Evolutionary conservation across 2,888 invertebrate species (phyloP).

Genomic region (Conomelus anceps): DNA sequence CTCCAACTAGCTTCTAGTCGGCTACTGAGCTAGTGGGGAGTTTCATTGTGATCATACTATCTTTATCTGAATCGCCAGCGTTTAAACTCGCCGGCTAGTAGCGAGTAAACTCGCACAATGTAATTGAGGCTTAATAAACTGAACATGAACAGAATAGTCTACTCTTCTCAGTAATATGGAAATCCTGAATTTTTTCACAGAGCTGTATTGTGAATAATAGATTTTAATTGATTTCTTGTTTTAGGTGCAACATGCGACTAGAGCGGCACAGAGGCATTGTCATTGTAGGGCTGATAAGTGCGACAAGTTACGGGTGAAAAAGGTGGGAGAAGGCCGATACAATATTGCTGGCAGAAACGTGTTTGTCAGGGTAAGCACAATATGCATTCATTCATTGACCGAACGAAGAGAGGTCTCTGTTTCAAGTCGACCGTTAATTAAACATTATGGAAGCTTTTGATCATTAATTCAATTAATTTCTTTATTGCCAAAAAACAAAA

Average conservation of each 20-base stretch:
- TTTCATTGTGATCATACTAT: too few species aligned
- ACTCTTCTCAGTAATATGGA: too few species aligned
- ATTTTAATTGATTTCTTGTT: conserved; percentile 8
- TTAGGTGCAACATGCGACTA: conserved; percentile 61
- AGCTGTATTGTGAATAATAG: conserved; percentile 14
- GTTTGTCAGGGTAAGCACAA: conserved; percentile 68
- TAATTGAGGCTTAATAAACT: too few species aligned
- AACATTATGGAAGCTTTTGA: neutral
- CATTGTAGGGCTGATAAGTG: conserved; percentile 64
- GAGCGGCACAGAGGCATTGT: conserved; percentile 66
- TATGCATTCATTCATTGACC: neutral
- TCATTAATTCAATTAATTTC: neutral
- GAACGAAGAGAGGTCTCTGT: too few species aligned
- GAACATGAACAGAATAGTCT: too few species aligned
- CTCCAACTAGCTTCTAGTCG: too few species aligned
- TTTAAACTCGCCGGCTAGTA: too few species aligned
- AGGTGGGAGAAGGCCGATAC: conserved; percentile 80
- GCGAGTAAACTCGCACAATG: too few species aligned
- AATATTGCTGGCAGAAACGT: conserved; percentile 80
- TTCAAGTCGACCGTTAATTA: neutral
- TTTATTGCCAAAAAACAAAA: conserved; percentile 12
- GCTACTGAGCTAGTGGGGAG: too few species aligned
- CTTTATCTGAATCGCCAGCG: too few species aligned
- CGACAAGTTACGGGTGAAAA: conserved; percentile 65
- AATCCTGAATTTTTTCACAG: neutral